Base-by-base conservation (phyloP, 2,113 vertebrate genomes). In the Carollia perspicillata region DNA sequence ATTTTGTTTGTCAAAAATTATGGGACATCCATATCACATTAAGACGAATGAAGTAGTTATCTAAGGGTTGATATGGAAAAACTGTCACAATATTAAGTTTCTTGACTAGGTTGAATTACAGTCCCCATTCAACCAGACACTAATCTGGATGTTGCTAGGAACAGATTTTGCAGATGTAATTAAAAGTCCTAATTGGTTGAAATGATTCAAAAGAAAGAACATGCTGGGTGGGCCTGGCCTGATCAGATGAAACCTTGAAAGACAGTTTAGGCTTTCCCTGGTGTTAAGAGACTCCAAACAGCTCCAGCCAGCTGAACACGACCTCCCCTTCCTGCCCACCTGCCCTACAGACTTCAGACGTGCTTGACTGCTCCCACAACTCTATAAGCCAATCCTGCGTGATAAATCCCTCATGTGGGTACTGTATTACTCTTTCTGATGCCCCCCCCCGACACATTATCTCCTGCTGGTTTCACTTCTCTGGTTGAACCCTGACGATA, bases 311-410 rank as follows among this genome's bases (percentile, higher is more conserved):
- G 1, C 4, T 26, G 26, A 37, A 11, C 33, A 55, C 5, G 9
- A 33, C 3, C 6, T 35, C 17, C 37, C 7, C 22, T 53, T 3
- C 63, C 72, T 13, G 13, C 30, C 26, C 3, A 40, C 49, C 58
- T 68, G 65, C 35, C 20, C 69, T 28, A 13, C 16, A 35, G 28
- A 35, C 18, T 30, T 8, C 20, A 3, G 33, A 14, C 0, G 0
- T 68, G 80, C 74, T 13, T 14, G 65, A 42, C 58, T 44, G 18
- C 44, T n/a, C 30, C 74, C 33, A 68, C 8, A 30, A 35, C 7
- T 6, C 10, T 65, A 28, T 8, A 7, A 23, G 20, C n/a, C 28
- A 49, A 11, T 14, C n/a, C n/a, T 22, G 0, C 11, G n/a, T 13
- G 26, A 35, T 13, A 42, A n/a, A 37, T 3, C 42, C 63, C 23